These are phyloP conservation scores for Prionailurus viverrinus DNA, from an alignment of 2,113 vertebrate genomes.

Conservation along the genomic window DNA sequence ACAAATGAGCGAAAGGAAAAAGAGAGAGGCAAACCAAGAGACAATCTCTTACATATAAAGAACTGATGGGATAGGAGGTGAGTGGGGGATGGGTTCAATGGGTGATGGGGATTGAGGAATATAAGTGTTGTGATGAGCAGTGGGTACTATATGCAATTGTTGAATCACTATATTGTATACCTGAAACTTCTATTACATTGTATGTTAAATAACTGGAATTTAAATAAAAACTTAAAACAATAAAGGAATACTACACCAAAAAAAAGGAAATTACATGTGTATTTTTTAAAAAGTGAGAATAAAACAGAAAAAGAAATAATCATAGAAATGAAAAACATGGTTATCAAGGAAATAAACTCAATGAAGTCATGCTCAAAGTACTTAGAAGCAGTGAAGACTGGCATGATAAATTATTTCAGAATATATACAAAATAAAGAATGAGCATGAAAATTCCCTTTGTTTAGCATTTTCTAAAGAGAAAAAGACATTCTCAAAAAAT, in stretches of 20 bases:
- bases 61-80: background rate
- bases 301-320: background rate
- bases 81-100: background rate
- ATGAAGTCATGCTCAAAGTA: background rate
- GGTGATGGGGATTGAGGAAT: background rate
- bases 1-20: background rate
- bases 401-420: background rate
- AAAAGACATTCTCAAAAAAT: background rate
- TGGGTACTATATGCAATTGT: background rate
- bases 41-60: background rate
- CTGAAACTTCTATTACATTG: background rate
- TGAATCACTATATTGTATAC: background rate
- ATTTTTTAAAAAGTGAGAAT: background rate
- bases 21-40: background rate
- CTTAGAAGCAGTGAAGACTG: background rate
- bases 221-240: background rate
- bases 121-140: background rate
- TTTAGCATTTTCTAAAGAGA: background rate
- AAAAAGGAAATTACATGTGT: background rate
- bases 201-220: background rate
- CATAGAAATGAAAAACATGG: background rate
- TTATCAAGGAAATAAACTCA: background rate
- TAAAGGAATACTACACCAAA: background rate
- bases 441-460: background rate
- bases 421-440: background rate